These are phyloP conservation scores for Pterocles gutturalis DNA, from an alignment of 2,113 vertebrate species.

Conservation along the genomic window DNA sequence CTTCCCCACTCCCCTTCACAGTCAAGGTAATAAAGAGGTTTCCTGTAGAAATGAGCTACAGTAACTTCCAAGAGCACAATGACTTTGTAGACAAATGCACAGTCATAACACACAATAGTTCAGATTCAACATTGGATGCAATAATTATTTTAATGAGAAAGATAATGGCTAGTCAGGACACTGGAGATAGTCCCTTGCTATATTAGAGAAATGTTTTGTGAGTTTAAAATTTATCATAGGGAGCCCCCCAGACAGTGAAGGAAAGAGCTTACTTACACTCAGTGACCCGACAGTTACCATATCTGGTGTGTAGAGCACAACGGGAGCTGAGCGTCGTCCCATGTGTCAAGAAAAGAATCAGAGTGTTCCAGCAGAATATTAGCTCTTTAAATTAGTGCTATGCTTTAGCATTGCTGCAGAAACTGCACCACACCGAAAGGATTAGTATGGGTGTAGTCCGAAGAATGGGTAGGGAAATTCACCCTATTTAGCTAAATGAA, in stretches of 20 bases:
- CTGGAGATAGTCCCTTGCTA: conserved; percentile 11
- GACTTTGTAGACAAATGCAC: conserved; percentile 61
- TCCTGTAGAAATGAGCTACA: conserved; percentile 56
- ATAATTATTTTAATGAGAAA: conserved; percentile 71
- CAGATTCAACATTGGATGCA: conserved; percentile 1
- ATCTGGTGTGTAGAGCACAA: not conserved
- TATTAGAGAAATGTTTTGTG: conserved; percentile 43
- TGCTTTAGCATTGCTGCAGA: not conserved
- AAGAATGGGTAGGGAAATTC: not conserved
- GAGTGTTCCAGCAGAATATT: not conserved
- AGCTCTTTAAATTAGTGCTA: not conserved
- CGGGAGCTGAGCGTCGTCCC: rapidly evolving
- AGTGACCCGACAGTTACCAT: not conserved
- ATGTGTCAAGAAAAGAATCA: not conserved
- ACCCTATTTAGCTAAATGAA: not conserved
- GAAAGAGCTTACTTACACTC: not conserved
- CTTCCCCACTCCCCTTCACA: conserved; percentile 30
- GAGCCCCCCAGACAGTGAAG: not conserved
- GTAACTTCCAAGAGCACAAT: conserved; percentile 55
- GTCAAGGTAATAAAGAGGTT: conserved; percentile 49
- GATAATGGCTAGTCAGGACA: conserved; percentile 46
- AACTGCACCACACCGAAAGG: not conserved
- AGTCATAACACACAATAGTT: conserved; percentile 60
- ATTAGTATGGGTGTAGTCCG: not conserved
- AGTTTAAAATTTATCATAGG: conserved; percentile 23